phyloP scores from a whole-genome alignment of 2,888 invertebrate species.

The Scaptomyza polygonia region DNA sequence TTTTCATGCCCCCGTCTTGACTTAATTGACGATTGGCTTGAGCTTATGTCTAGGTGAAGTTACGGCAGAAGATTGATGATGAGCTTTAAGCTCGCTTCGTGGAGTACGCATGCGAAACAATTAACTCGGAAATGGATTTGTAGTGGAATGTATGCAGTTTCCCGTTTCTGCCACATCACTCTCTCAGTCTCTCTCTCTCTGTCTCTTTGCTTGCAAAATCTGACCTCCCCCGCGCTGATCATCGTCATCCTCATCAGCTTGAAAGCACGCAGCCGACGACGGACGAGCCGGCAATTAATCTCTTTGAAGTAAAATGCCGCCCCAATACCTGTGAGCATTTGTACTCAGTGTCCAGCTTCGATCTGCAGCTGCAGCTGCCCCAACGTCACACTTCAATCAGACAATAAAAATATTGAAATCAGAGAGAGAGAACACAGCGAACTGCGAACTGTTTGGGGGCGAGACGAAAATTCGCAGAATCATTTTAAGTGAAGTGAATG shows the following conservation, averaged over 20 bases:
- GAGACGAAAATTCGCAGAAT: slow-evolving; percentile 67
- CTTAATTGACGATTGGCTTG: slow-evolving; percentile 18
- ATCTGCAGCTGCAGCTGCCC: slow-evolving; percentile 37
- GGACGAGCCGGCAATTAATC: slow-evolving; percentile 68
- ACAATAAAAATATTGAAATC: slow-evolving; percentile 78
- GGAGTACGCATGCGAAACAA: slow-evolving; percentile 53
- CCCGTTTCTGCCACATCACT: slow-evolving; percentile 48
- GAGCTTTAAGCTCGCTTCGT: neutral
- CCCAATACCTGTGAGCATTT: slow-evolving; percentile 14
- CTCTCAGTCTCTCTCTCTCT: too few relatives aligned
- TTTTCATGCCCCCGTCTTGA: neutral
- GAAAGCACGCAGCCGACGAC: slow-evolving; percentile 46
- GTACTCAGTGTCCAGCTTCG: neutral
- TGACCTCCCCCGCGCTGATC: slow-evolving; percentile 45
- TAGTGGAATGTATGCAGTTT: slow-evolving; percentile 45
- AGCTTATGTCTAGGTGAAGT: slow-evolving; percentile 29
- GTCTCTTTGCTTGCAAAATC: neutral
- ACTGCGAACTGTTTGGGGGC: slow-evolving; percentile 12
- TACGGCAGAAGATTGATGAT: slow-evolving; percentile 48
- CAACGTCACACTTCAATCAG: slow-evolving; percentile 76
- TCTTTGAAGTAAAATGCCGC: slow-evolving; percentile 69
- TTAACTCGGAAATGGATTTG: slow-evolving; percentile 53
- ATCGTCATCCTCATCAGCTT: slow-evolving; percentile 5
- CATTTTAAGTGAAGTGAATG: slow-evolving; percentile 77
- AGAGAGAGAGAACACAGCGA: slow-evolving; percentile 16